Evolutionary conservation across 2,888 invertebrate species (phyloP), one percentile per base, ranked within the genome.

Genomic region (Archips xylosteana): DNA sequence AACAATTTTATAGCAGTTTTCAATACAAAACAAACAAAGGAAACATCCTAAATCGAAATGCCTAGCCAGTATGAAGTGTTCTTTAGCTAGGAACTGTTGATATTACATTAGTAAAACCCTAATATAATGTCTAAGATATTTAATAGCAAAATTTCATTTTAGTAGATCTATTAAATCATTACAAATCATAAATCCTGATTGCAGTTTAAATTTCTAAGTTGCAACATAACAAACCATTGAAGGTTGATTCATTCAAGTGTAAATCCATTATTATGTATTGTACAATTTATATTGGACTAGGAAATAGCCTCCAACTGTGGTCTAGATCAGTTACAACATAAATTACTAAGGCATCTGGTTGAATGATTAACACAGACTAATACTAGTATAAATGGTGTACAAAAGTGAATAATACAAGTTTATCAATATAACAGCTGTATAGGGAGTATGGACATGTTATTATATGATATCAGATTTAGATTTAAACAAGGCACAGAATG

Each of bases 191-290:
- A 32, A 12, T 32, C 57, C 32, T 9, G 12, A 32, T 4, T 57
- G 57, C 12, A 57, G 10, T 32, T 12, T 12, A 2, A 57, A 57
- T 57, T 57, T 57, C 32, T 57, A 57, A 32, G 60, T 60, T 60
- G 60, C 60, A 71, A 12, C 39, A 57, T 36, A 15, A 79, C 77
- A 72, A 39, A 76, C 72, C 77, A 61, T 59, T 75, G 79, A 82
- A 84, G 80, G 82, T 81, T 81, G 81, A 76, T 78, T 78, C 78
- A 80, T 80, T 81, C 78, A 83, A 82, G 75, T 82, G 78, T 79
- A 76, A 79, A 75, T 76, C 60, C 59, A 57, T 59, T 64, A 42
- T 63, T 15, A 47, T 61, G 36, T 67, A 67, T 57, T 62, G 23
- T 45, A 70, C 15, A 54, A 54, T 70, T 64, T 45, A 32, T 66